Evolutionary conservation across 1,140 invertebrate genomes (phyloP), one percentile per base, ranked within the genome.

Genomic region (Thereuonema tuberculata): DNA sequence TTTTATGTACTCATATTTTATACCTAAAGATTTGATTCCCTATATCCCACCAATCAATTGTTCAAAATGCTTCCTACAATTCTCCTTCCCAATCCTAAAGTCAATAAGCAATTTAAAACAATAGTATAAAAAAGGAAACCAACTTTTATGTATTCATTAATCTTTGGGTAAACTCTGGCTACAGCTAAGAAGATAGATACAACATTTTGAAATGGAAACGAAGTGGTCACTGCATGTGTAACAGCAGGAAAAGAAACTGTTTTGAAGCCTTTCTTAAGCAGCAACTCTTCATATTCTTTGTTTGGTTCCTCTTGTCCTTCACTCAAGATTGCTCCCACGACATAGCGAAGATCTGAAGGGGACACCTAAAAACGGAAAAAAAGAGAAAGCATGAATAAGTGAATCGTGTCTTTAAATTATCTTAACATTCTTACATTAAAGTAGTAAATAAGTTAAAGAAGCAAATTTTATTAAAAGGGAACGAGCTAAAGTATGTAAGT

Each of bases 181-280:
- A 76, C 63, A 26, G 72, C 75, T 52, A 77, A 71, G 49, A 74
- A 67, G 31, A 77, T 73, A 15, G 75, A 77, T 3, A 77, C 56
- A 5, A 71, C 70, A 46, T 68, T 72, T 47, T 64, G 71, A 63
- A 70, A 75, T 17, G 76, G 76, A 62, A 77, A 77, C 23, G 59
- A 62, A n/a, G 71, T 69, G 56, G 67, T 70, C 1, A 77, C 74
- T 26, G 69, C 73, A 66, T 75, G 66, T 20, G 70, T 70, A 14
- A 75, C 73, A 31, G 63, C 58, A 23, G 76, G 75, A 26, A 77
- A 68, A 20, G 66, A 67, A n/a, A 67, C 59, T 29, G 74, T 67
- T 61, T 72, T 70, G 60, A 67, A 77, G 2, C 72, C 73, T 47
- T 74, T 61, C 1, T 65, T 63, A 17, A 64, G 25, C 24, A 69